Percentiles rank a stretch among this genome's conserved stretches.
Evolutionary conservation across 2,888 invertebrate species (phyloP).

Genomic region (Meliscaeva auricollis): DNA sequence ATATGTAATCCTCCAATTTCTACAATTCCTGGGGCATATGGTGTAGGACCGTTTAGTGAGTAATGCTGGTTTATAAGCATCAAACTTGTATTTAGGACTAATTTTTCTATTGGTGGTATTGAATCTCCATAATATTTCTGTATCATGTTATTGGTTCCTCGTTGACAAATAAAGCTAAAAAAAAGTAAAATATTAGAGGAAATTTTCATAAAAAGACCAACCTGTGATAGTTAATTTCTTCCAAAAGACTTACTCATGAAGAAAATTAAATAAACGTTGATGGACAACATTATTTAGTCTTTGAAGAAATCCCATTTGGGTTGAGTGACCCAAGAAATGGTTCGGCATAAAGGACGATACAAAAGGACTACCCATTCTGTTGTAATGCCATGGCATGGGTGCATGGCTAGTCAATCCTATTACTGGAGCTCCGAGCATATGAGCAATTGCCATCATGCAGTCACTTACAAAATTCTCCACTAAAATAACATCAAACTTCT

Average conservation of each 20-base stretch:
- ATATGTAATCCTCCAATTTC: conserved; percentile 86
- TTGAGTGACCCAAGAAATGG: conserved; percentile 84
- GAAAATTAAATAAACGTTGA: conserved; percentile 76
- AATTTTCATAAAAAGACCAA: no score
- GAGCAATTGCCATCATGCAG: conserved; percentile 87
- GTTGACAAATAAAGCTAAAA: conserved; percentile 79
- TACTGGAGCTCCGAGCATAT: conserved; percentile 87
- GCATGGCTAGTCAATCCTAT: conserved; percentile 86
- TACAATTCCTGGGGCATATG: conserved; percentile 84
- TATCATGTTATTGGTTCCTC: conserved; percentile 82
- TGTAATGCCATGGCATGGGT: conserved; percentile 86
- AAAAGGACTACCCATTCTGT: conserved; percentile 85
- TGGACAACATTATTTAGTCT: conserved; percentile 84
- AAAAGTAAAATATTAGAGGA: neutral
- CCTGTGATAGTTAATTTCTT: no score
- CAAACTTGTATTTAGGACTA: conserved; percentile 81
- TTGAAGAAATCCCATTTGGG: conserved; percentile 82
- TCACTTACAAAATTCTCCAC: conserved; percentile 89
- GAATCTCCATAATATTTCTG: conserved; percentile 83
- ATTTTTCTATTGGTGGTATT: conserved; percentile 83
- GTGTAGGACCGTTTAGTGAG: conserved; percentile 84
- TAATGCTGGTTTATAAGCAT: conserved; percentile 85
- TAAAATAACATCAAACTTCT: conserved; percentile 87
- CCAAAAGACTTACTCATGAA: conserved; percentile 78
- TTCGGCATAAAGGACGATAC: conserved; percentile 86